Percentiles rank a stretch among this genome's conserved stretches.
Conservation (phyloP, 2,888 invertebrate species). For the Liopterus haemorrhoidalis region DNA sequence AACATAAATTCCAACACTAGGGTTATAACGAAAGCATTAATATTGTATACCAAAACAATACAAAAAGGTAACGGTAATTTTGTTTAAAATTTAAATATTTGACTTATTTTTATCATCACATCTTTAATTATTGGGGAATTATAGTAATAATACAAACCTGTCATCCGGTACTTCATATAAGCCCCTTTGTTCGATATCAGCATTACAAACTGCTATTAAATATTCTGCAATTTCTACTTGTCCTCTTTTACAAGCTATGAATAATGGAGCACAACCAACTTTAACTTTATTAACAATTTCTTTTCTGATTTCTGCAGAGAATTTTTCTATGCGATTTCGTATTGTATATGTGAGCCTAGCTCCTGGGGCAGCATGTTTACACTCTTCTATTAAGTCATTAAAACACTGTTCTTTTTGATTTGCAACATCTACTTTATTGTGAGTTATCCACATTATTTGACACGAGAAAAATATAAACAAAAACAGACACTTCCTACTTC, state of each 20-base stretch:
- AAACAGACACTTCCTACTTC: too few species aligned
- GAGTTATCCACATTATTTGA: constrained; percentile 39
- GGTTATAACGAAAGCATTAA: too few species aligned
- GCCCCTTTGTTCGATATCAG: constrained; percentile 81
- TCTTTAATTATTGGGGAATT: too few species aligned
- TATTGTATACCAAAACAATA: too few species aligned
- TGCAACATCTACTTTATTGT: constrained; percentile 39
- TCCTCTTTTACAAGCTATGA: constrained; percentile 71
- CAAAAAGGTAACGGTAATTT: too few species aligned
- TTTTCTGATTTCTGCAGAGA: constrained; percentile 56
- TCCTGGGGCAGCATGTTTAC: constrained; percentile 61
- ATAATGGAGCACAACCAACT: constrained; percentile 76
- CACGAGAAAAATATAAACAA: constrained; percentile 19
- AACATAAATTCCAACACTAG: too few species aligned
- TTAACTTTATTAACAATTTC: constrained; percentile 63
- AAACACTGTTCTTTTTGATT: constrained; percentile 50
- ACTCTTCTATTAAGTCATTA: constrained; percentile 60
- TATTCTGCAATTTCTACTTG: constrained; percentile 81
- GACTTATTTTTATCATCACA: too few species aligned
- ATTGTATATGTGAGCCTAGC: constrained; percentile 59
- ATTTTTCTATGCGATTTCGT: constrained; percentile 52
- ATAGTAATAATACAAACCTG: constrained; percentile 41
- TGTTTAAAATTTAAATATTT: too few species aligned
- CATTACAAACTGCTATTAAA: constrained; percentile 72
- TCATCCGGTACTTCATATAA: constrained; percentile 80